Conservation (phyloP, 2,888 invertebrate species). For the Leptopilina syphax region DNA sequence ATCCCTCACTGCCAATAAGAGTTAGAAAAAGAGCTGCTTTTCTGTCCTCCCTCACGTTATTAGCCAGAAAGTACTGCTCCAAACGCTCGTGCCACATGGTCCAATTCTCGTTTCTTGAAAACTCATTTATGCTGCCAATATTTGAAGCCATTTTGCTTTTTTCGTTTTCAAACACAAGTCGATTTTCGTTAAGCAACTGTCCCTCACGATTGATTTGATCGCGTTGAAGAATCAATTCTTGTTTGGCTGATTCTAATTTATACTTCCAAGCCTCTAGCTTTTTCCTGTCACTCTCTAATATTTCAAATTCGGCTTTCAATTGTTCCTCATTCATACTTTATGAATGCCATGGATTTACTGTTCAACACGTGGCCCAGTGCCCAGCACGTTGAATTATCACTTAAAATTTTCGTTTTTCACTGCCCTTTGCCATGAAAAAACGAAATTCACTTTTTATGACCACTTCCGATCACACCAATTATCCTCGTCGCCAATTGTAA, state of each 20-base stretch:
- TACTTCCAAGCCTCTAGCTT: not conserved
- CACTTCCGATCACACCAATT: not conserved
- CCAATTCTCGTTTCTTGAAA: slow-evolving; percentile 42
- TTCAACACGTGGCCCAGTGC: not conserved
- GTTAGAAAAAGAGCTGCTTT: slow-evolving; percentile 48
- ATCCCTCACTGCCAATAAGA: slow-evolving; percentile 44
- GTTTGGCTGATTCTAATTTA: not conserved
- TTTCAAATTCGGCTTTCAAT: not conserved
- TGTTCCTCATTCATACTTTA: not conserved
- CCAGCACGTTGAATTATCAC: not conserved
- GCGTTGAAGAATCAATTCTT: not conserved
- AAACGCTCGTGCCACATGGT: slow-evolving; percentile 45
- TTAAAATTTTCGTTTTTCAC: not conserved
- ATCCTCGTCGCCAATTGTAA: not conserved
- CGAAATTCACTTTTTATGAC: not conserved
- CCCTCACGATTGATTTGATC: not conserved
- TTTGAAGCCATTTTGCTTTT: slow-evolving; percentile 30
- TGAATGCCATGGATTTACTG: not conserved
- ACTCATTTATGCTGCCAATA: slow-evolving; percentile 45
- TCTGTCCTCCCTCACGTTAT: slow-evolving; percentile 37
- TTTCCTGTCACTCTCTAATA: not conserved
- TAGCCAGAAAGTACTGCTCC: slow-evolving; percentile 49
- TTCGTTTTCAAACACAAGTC: not conserved
- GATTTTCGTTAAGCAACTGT: not conserved
- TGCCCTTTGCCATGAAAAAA: slow-evolving; percentile 1